Base-by-base conservation (phyloP, 1,140 invertebrate species). In the Cephus cinctus region DNA sequence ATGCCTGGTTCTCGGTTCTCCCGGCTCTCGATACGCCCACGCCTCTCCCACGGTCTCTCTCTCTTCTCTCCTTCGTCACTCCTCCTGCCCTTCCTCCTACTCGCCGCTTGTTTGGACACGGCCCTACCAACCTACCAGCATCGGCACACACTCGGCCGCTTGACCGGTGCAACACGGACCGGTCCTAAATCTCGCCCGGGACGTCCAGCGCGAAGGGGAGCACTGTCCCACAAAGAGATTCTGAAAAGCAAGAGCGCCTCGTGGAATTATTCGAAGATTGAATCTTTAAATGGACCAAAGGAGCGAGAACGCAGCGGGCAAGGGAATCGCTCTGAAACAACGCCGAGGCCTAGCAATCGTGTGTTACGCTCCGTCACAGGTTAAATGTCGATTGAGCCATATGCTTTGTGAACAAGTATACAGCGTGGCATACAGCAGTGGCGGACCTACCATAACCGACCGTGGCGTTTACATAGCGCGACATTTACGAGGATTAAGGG, bases 1-100 rank as follows among this genome's bases (percentile, higher is more conserved):
- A n/a, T 34, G 12, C 16, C 18, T 15, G 18, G 36, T 25, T 30
- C 35, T 32, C 38, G n/a, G n/a, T n/a, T n/a, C n/a, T n/a, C n/a
- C n/a, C n/a, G n/a, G n/a, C 16, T 41, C 38, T 25, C 30, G 42
- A 20, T 22, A 43, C 52, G 47, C 52, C 52, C 43, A 54, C 52
- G 43, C 52, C 19, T 50, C 43, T 54, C 52, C 52, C 52, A 54
- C 52, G 52, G 52, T 54, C 21, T 45, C 31, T 36, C 27, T 45
- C 41, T 43, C 23, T 25, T 22, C 31, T 45, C 12, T 36, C 20
- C 21, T 43, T 3, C 23, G 25, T 31, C 14, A 2, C 1, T 31
- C 41, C 32, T 11, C 4, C n/a, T 25, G 5, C 32, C 23, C 9
- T 14, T 41, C 23, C 22, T 9, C 30, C 21, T 16, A 8, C 20